Evolutionary conservation across 2,888 invertebrate species (phyloP).

Genomic region (Nowickia ferox): DNA sequence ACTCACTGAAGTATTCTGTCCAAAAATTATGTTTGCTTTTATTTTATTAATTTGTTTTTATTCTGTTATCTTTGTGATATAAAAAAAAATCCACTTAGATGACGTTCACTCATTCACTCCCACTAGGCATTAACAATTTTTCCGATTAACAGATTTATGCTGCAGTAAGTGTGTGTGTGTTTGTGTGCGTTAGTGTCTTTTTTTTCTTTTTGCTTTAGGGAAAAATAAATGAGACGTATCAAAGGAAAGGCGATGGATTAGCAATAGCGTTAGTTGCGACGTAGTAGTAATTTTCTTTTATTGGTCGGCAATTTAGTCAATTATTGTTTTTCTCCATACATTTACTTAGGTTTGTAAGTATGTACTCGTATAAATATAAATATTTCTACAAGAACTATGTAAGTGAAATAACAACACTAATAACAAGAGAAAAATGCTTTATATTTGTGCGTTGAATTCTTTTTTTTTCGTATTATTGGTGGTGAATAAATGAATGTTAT

Average conservation of each 20-base stretch:
- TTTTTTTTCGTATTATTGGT: slow-evolving; percentile 43
- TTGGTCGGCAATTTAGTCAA: slow-evolving; percentile 16
- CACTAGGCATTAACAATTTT: slow-evolving; percentile 48
- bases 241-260: background rate
- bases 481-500: background rate
- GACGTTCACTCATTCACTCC: slow-evolving; percentile 18
- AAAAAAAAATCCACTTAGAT: slow-evolving; percentile 35
- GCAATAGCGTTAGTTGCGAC: background rate
- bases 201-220: slow-evolving; percentile 30
- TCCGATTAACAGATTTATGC: slow-evolving; percentile 49
- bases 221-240: slow-evolving; percentile 27
- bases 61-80: slow-evolving; percentile 16
- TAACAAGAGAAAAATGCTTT: slow-evolving; percentile 39
- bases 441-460: slow-evolving; percentile 55
- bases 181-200: background rate
- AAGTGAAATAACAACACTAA: slow-evolving; percentile 41
- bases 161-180: slow-evolving; percentile 4
- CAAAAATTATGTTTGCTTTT: slow-evolving; percentile 11
- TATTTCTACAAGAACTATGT: background rate
- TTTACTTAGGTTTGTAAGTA: background rate
- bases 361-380: background rate
- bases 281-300: slow-evolving; percentile 17
- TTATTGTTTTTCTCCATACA: background rate
- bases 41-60: slow-evolving; percentile 10
- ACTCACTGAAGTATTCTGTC: background rate